These are phyloP conservation scores for Tenodera sinensis DNA, from an alignment of 2,888 invertebrate genomes.

Conservation along the genomic window DNA sequence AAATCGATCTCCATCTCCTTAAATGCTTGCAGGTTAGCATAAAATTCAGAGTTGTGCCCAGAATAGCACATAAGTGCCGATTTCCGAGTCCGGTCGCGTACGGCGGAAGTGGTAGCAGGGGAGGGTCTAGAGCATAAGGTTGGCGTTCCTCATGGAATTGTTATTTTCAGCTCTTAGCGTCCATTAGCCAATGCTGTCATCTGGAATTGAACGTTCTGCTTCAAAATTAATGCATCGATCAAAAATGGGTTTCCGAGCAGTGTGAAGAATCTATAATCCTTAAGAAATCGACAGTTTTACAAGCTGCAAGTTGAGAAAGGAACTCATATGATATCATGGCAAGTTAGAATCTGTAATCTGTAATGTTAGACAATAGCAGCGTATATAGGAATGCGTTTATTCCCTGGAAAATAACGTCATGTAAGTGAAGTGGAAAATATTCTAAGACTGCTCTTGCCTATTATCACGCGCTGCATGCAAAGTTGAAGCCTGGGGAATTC, in stretches of 20 bases:
- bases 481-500: too few relatives aligned
- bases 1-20: background rate
- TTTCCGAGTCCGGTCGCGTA: background rate
- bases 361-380: too few relatives aligned
- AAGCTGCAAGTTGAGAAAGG: too few relatives aligned
- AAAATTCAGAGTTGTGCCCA: background rate
- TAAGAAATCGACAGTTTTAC: too few relatives aligned
- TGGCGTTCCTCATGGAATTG: background rate
- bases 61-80: background rate
- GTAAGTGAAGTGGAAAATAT: too few relatives aligned
- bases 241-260: background rate
- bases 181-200: background rate
- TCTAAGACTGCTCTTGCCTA: too few relatives aligned
- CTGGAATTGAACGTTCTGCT: background rate
- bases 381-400: too few relatives aligned
- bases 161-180: background rate
- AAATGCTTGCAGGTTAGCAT: background rate
- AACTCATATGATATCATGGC: too few relatives aligned
- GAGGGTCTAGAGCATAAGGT: background rate
- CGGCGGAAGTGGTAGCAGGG: background rate
- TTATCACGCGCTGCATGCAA: too few relatives aligned
- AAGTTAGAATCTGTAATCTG: too few relatives aligned
- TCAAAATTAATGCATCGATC: background rate
- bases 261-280: background rate
- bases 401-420: too few relatives aligned